Conservation (phyloP, 2,888 invertebrate species). For the Pyrrhia umbra region DNA sequence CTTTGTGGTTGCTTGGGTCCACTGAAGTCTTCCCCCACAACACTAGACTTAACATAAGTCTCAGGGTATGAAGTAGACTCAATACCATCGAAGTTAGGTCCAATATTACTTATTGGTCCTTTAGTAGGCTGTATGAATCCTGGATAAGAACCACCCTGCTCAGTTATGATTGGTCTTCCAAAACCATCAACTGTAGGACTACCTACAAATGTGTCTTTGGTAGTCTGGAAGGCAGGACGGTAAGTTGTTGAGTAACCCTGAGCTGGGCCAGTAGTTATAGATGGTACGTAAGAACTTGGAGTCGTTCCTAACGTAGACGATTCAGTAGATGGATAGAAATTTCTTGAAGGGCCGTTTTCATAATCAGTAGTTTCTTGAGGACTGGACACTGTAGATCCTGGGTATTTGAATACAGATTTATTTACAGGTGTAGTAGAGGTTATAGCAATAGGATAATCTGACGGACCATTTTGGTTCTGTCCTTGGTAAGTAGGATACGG, state of each 20-base stretch:
- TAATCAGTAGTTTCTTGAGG: conserved; percentile 8
- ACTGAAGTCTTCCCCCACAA: conserved; percentile 79
- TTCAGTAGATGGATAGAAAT: conserved; percentile 26
- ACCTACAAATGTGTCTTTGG: conserved; percentile 5
- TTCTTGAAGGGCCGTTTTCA: conserved; percentile 21
- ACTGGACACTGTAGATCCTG: background rate
- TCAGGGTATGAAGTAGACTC: conserved; percentile 20
- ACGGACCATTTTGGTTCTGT: conserved; percentile 19
- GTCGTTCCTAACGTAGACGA: conserved; percentile 28
- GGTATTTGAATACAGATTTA: conserved; percentile 8
- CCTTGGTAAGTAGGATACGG: conserved; percentile 8
- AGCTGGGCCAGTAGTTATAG: background rate
- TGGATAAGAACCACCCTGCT: conserved; percentile 5
- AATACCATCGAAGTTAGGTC: conserved; percentile 5
- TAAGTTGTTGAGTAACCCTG: conserved; percentile 35
- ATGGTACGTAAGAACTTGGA: conserved; percentile 21
- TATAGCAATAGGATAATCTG: conserved; percentile 8
- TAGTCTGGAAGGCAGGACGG: conserved; percentile 25
- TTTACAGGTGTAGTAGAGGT: conserved; percentile 17
- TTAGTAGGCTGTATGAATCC: conserved; percentile 15
- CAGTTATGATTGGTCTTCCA: conserved; percentile 46
- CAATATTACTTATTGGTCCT: background rate
- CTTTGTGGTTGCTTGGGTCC: conserved; percentile 79
- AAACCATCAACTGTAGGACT: conserved; percentile 43
- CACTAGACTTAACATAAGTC: conserved; percentile 32